Percentiles rank a stretch among this genome's conserved stretches.
Conservation (phyloP, 2,797 vertebrate genomes). For the Graptemys geographica region DNA sequence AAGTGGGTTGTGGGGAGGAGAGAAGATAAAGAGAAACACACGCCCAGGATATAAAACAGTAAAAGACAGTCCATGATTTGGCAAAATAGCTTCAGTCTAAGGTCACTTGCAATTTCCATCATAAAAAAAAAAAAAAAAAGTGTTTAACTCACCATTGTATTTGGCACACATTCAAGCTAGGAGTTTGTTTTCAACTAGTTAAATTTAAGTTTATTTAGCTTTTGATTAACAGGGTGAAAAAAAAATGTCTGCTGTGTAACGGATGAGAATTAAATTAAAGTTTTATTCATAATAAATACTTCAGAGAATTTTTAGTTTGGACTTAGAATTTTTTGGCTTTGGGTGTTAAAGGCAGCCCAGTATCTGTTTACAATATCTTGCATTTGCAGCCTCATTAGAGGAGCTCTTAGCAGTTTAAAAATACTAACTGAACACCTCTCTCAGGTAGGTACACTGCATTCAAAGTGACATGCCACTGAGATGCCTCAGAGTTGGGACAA, state of each 20-base stretch:
- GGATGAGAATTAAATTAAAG: not conserved
- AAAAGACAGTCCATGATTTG: not conserved
- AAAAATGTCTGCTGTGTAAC: not conserved
- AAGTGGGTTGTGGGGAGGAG: not conserved
- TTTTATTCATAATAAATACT: not conserved
- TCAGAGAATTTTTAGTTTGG: not conserved
- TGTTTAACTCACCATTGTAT: not conserved
- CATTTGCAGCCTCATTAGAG: not conserved
- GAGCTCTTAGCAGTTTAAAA: not conserved
- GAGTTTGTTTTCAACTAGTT: not conserved
- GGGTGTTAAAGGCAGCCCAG: not conserved
- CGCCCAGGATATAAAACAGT: not conserved
- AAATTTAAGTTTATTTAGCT: not conserved
- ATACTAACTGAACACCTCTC: not conserved
- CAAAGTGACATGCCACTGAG: not conserved
- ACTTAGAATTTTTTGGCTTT: not conserved
- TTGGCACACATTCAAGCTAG: not conserved
- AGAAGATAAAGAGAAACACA: not conserved
- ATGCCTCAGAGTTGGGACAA: slow-evolving; percentile 5
- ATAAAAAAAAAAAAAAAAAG: not conserved
- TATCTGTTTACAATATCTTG: not conserved
- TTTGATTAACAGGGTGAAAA: not conserved
- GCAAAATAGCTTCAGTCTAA: not conserved
- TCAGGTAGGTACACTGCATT: not conserved
- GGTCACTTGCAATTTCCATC: not conserved